Evolutionary conservation across 2,113 vertebrate genomes (phyloP), one percentile per base, ranked within the genome.

Genomic region (Pongo pygmaeus): DNA sequence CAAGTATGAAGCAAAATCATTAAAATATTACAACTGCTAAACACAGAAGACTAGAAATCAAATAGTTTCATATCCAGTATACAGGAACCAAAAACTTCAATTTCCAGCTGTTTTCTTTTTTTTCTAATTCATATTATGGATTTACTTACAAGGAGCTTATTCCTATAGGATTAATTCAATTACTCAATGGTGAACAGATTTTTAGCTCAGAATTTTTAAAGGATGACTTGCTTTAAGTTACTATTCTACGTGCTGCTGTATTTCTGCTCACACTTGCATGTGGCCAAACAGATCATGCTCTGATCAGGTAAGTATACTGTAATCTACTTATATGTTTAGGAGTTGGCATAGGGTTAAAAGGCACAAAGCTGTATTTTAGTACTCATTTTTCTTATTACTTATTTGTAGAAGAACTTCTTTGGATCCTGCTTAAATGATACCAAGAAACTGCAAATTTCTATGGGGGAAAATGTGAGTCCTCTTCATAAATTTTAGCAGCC

Each of bases 291-390:
- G 50, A 88, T 78, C 87, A 90, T 92, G 93, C 84, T 93, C 75
- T 93, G 95, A 80, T 94, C 85, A 84, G 32, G 14, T 52, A 94
- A 84, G 79, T 93, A 59, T 96, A 84, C 90, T 88, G 84, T 92
- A 96, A 94, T 95, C 95, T 94, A 98, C 59, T 48, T 91, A 97
- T 89, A 95, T 85, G 67, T 97, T 97, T 96, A 95, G 96, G 3
- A 96, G 88, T 78, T 97, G 97, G 96, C 97, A 96, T 98, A 97
- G 88, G 88, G 95, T 97, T 96, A 96, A 98, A 99, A 99, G 99
- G 99, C 98, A 99, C 98, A 97, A 97, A 97, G 98, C 98, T 98
- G 86, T 92, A 97, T 92, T 97, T 98, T 89, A 97, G 97, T 94
- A 97, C 67, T 89, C 96, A 95, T 94, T 94, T 96, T 98, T 96